Base-by-base conservation (phyloP, 2,797 vertebrate genomes). In the Cryptoblepharus egeriae region DNA sequence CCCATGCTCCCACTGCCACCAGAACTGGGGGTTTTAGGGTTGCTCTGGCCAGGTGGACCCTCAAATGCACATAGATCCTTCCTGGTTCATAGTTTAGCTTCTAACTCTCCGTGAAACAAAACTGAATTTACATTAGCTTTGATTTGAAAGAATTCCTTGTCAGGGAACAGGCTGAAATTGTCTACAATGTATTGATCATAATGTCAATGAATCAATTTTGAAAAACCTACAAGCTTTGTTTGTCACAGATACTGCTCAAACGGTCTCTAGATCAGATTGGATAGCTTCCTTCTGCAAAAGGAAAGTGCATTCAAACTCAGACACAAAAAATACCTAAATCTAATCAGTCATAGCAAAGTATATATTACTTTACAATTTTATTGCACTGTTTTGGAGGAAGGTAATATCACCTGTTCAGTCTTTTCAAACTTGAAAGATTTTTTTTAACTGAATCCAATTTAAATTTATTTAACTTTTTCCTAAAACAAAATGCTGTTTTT, bases 381-480 rank as follows among this genome's bases (percentile, higher is more conserved):
- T 2, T 42, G 18, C 1, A 52, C 49, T 69, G 57, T 85, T 32
- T 8, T 7, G 74, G 52, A 68, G 70, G 26, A 8, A 79, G 71
- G 30, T 0, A 61, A 11, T 67, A 61, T 67, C 30, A 89, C 45
- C 26, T 37, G 9, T 60, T 30, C 52, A 64, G 24, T 75, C 0
- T 82, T 49, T 73, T 16, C 64, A 79, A 76, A 57, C 42, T 61
- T 55, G 8, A 16, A 82, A 76, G 28, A 45, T 80, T 5, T 30
- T 80, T 5, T 30, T 82, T 49, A 49, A 11, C 81, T 72, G 13
- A 45, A 70, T 11, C 69, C 61, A 60, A 1, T 60, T 80, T 82
- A 11, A 74, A 37, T 67, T 2, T 77, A 0, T 16, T 63, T 58
- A 32, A 76, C 28, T 39, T 71, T 28, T 79, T 28, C 2, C 1